Conservation (phyloP, 92 coral and sea anemone species). For the Epizoanthus ramosus region DNA sequence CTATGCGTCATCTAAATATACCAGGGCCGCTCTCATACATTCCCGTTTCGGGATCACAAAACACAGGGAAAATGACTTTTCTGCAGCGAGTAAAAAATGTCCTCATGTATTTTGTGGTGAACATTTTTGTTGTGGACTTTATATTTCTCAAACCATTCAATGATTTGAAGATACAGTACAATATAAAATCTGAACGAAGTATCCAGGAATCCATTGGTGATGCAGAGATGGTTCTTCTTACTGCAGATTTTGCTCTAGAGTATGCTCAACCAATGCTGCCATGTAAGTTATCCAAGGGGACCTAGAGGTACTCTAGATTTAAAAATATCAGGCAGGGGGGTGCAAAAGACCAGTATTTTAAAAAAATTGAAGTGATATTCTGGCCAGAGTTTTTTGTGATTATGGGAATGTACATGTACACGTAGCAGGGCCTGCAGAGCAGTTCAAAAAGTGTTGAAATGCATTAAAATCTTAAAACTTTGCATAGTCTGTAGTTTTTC, state of each 20-base stretch:
- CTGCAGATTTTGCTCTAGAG: slow-evolving; percentile 70
- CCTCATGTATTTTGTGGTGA: slow-evolving; percentile 2
- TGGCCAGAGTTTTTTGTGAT: no score
- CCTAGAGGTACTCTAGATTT: no score
- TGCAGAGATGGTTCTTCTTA: slow-evolving; percentile 54
- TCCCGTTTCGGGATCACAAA: slow-evolving; percentile 22
- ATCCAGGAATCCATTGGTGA: slow-evolving; percentile 44
- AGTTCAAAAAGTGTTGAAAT: no score
- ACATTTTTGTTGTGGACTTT: neutral
- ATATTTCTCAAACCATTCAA: slow-evolving; percentile 8
- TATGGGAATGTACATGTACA: no score
- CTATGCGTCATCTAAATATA: neutral
- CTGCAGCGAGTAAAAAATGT: slow-evolving; percentile 38
- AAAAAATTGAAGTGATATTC: no score
- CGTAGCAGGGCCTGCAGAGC: no score
- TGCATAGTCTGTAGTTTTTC: no score
- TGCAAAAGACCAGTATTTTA: no score
- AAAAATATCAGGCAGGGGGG: no score
- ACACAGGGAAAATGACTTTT: slow-evolving; percentile 39
- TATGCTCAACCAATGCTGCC: slow-evolving; percentile 72
- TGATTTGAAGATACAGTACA: slow-evolving; percentile 54
- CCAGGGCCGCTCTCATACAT: slow-evolving; percentile 47
- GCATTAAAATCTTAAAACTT: no score
- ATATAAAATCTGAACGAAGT: slow-evolving; percentile 56
- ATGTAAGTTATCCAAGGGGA: slow-evolving; percentile 42